Base-by-base conservation (phyloP, 64 coral and sea anemone species). In the Montipora capricornis region DNA sequence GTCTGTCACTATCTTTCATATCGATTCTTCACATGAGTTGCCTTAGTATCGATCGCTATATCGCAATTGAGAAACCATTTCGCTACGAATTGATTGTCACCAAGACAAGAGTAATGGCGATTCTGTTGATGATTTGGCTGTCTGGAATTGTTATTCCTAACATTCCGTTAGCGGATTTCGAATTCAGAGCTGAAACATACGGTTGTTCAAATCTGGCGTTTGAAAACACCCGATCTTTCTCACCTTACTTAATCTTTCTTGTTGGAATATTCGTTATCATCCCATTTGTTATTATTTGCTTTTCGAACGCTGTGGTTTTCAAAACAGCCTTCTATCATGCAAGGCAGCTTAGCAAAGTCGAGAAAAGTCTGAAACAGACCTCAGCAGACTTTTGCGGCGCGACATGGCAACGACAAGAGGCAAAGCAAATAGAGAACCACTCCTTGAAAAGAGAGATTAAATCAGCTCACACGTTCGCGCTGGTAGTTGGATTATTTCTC, bases 31-130 rank as follows among this genome's bases (percentile, higher is more conserved):
- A 98, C 26, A 51, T 98, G 44, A 91, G 91, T 82, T 88, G 91
- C 44, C 74, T 98, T 5, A 98, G 97, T 20, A 70, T 98, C 12
- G 97, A 98, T 71, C 94, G 97, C 55, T 98, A 91, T 75, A 83
- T 98, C 3, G 94, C 97, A n/a, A 98, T 98, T 20, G 75, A 95
- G 48, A 84, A 67, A 61, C 97, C 97, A 62, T 91, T 98, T 77
- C 80, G 91, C 20, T 98, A 98, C 45, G 53, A 67, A 64, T 80
- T 80, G 1, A 62, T 88, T 5, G 78, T 98, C 17, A 98, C 97
- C 4, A 96, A 20, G 74, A 75, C 60, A 58, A 82, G 92, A 17
- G 92, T 98, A 1, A 61, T 68, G 5, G 16, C 78, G 5, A 37
- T 76, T 49, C 73, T 98, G 1, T 45, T 70, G 5, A 48, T 96